These are phyloP conservation scores for Holotrichia oblita DNA, from an alignment of 1,140 invertebrate species.

Conservation along the genomic window DNA sequence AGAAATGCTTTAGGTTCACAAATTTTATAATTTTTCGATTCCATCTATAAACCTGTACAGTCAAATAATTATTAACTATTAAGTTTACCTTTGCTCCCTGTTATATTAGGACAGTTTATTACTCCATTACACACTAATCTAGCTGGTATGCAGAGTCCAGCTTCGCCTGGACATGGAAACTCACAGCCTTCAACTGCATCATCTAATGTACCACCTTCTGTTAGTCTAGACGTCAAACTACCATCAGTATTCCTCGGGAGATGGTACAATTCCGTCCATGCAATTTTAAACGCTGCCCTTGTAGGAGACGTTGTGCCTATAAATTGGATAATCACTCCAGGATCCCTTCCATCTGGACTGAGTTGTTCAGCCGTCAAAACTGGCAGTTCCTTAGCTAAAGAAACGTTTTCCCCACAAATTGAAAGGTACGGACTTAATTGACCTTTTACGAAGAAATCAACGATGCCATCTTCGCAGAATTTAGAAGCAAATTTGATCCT, in stretches of 20 bases:
- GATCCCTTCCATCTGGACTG: constrained; percentile 69
- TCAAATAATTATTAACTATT: no score
- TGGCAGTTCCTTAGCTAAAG: constrained; percentile 77
- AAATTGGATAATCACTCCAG: constrained; percentile 60
- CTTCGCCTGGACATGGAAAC: constrained; percentile 85
- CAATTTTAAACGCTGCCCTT: constrained; percentile 83
- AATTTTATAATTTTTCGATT: no score
- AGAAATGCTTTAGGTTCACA: no score
- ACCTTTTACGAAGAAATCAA: constrained; percentile 82
- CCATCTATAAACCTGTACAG: no score
- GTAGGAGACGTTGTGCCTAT: constrained; percentile 72
- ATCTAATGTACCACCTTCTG: constrained; percentile 67
- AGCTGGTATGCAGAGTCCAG: constrained; percentile 81
- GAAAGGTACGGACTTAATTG: constrained; percentile 76
- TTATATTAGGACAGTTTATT: constrained; percentile 81
- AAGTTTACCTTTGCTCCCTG: constrained; percentile 55
- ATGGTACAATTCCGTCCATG: constrained; percentile 88
- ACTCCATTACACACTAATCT: constrained; percentile 87
- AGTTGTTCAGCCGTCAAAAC: constrained; percentile 80
- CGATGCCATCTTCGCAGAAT: constrained; percentile 82
- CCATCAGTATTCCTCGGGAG: constrained; percentile 83
- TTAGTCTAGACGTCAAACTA: constrained; percentile 75
- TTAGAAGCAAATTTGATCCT: constrained; percentile 83
- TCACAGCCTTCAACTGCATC: constrained; percentile 69
- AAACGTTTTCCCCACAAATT: constrained; percentile 85